phyloP scores from a whole-genome alignment of 2,888 invertebrate genomes.

The Scaptomyza polygonia region DNA sequence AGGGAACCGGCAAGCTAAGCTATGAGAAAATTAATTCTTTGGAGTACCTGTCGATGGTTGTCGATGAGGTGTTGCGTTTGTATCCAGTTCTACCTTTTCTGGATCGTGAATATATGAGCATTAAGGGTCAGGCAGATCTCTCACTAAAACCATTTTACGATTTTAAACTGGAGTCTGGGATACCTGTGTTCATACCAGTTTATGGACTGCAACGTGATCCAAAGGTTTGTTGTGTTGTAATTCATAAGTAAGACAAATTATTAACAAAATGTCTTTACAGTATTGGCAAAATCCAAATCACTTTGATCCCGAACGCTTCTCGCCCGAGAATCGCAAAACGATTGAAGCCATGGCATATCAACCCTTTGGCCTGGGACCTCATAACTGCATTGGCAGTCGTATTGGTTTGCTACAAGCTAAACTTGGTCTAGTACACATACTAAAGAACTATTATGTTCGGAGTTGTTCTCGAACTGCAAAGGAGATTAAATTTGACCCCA shows the following conservation, averaged over 20 bases:
- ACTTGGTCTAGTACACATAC: slow-evolving; percentile 80
- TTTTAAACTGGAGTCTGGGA: slow-evolving; percentile 74
- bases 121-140: slow-evolving; percentile 55
- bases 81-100: slow-evolving; percentile 83
- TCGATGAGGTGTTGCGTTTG: slow-evolving; percentile 82
- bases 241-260: background rate
- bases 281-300: slow-evolving; percentile 80
- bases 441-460: slow-evolving; percentile 81
- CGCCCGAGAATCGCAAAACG: slow-evolving; percentile 70
- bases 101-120: slow-evolving; percentile 79
- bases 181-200: slow-evolving; percentile 81
- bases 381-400: slow-evolving; percentile 83
- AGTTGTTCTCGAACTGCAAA: slow-evolving; percentile 63
- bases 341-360: slow-evolving; percentile 75
- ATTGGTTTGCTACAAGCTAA: slow-evolving; percentile 81
- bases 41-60: slow-evolving; percentile 84
- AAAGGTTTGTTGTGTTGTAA: slow-evolving; percentile 64
- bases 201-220: slow-evolving; percentile 82
- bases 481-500: slow-evolving; percentile 77
- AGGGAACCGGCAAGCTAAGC: slow-evolving; percentile 79
- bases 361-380: slow-evolving; percentile 82
- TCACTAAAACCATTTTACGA: slow-evolving; percentile 80
- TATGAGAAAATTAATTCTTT: slow-evolving; percentile 84
- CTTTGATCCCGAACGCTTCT: slow-evolving; percentile 83
- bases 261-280: slow-evolving; percentile 45